phyloP scores from a whole-genome alignment of 1,140 invertebrate genomes.

The Antheraea mylitta region DNA sequence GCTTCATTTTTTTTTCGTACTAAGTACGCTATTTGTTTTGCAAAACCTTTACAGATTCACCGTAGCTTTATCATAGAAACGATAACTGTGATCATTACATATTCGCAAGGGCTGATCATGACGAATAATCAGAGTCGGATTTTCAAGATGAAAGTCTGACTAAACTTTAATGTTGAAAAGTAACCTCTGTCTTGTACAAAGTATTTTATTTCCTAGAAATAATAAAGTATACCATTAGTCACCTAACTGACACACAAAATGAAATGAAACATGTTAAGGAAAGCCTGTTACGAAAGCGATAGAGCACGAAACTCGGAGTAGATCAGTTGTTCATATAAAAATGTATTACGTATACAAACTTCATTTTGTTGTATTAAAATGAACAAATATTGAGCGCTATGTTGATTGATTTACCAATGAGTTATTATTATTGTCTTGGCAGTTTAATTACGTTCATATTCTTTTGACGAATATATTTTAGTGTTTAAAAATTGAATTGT shows the following conservation, averaged over 20 bases:
- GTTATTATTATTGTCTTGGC: no score
- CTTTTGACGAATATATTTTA: no score
- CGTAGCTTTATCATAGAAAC: no score
- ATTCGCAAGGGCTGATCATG: not conserved
- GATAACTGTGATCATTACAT: not conserved
- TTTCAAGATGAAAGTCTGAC: not conserved
- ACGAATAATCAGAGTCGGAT: not conserved
- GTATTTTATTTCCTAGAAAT: not conserved
- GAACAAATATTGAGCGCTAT: conserved; percentile 10
- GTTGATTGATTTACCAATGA: not conserved
- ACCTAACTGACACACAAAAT: not conserved
- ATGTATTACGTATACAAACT: not conserved
- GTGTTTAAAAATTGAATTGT: no score
- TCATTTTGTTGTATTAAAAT: not conserved
- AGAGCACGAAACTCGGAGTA: conserved; percentile 7
- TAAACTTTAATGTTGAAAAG: not conserved
- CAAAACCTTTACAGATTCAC: no score
- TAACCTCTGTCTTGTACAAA: not conserved
- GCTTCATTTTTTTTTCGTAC: no score
- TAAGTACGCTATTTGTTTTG: no score
- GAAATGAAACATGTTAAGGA: not conserved
- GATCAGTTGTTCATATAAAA: conserved; percentile 3
- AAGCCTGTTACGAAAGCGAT: conserved; percentile 4
- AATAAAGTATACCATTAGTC: conserved; percentile 1
- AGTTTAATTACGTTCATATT: no score